Percentiles rank a stretch among this genome's conserved stretches.
These are phyloP conservation scores for Psophia crepitans DNA, from an alignment of 2,113 vertebrate genomes.

Conservation along the genomic window DNA sequence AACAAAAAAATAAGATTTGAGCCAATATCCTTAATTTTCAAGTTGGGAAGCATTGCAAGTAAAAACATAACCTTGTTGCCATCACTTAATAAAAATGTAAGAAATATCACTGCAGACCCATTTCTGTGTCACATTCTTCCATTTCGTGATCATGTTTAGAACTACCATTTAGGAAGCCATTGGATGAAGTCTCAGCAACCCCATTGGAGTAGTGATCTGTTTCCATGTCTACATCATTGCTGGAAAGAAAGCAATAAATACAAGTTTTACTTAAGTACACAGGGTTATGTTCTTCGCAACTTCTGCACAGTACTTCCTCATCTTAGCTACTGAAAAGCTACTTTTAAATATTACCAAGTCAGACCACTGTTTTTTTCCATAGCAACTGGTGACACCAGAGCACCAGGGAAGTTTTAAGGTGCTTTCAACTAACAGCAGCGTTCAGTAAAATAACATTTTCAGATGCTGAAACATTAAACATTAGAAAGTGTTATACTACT, in stretches of 20 bases:
- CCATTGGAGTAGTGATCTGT: constrained; percentile 97
- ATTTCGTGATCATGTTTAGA: constrained; percentile 90
- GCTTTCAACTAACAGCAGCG: not conserved
- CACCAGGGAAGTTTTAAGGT: not conserved
- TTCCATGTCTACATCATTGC: constrained; percentile 97
- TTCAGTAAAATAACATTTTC: not conserved
- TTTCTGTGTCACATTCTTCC: constrained; percentile 95
- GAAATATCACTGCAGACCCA: constrained; percentile 89
- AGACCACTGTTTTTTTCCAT: not conserved
- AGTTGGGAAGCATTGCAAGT: constrained; percentile 75
- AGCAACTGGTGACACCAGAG: not conserved
- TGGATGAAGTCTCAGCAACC: constrained; percentile 92
- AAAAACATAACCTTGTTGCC: constrained; percentile 75
- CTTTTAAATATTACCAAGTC: not conserved
- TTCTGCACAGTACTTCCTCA: not conserved
- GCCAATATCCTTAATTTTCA: constrained; percentile 19
- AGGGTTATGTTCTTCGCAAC: not conserved
- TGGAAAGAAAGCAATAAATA: constrained; percentile 69
- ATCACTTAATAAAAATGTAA: constrained; percentile 78
- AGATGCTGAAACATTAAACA: not conserved
- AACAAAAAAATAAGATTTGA: not conserved
- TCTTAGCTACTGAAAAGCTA: not conserved
- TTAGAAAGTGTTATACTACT: too few species aligned
- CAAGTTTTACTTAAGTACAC: not conserved
- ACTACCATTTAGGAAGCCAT: constrained; percentile 98